Base-by-base conservation (phyloP, 1,140 invertebrate genomes). In the Zaprionus lachaisei region DNA sequence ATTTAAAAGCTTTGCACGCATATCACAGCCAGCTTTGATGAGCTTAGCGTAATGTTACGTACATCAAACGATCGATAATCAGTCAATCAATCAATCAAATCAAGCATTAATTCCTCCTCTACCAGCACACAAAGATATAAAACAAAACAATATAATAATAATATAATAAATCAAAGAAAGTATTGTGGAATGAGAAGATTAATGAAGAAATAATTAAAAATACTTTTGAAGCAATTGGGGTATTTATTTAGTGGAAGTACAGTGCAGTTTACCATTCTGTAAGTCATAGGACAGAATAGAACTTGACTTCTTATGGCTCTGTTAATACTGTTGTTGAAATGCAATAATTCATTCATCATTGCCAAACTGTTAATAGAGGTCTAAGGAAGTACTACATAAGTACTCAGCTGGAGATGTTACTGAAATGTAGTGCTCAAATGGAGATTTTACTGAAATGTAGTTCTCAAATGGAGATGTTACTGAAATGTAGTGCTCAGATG, bases 21-120 rank as follows among this genome's bases (percentile, higher is more conserved):
- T 97, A 97, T 97, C 96, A 97, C 96, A 97, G 96, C 96, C 96
- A 97, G 96, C 96, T 97, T 97, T 97, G 96, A 97, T 97, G 96
- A 97, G 96, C 96, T 93, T 73, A 81, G 92, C 85, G 87, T 81
- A 83, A 86, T 86, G 91, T 91, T 76, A 81, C 68, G 62, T 82
- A 83, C 82, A 86, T 86, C 91, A 77, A 89, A 54, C 73, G 55
- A 78, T 80, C 65, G 64, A 47, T 41, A 73, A 65, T 73, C 47
- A 60, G 34, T 79, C 37, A 62, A 54, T 66, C 58, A 79, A 87
- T 75, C 74, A 75, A 74, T 75, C 61, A 70, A 66, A 68, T 77
- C 34, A 63, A 38, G 20, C 74, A 74, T 47, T 37, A 55, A 55
- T 57, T 64, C 47, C 22, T 26, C 54, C 22, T n/a, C 9, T n/a